Conservation (phyloP, 2,797 vertebrate species). For the Microctenopoma stevenorrisi region DNA sequence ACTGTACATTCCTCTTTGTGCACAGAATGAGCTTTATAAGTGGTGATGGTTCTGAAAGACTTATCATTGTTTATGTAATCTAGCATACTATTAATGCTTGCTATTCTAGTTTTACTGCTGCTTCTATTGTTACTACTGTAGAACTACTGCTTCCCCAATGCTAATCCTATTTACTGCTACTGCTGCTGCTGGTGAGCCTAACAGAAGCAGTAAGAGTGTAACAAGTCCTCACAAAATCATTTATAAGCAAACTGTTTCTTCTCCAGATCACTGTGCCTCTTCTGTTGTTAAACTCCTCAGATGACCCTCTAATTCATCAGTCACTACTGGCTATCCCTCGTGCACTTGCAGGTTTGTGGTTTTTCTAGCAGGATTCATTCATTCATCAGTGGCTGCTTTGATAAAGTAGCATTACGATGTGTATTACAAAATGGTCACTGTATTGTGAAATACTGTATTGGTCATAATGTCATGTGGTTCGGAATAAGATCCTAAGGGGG, state of each 20-base stretch:
- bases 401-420: neutral
- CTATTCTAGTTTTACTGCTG: neutral
- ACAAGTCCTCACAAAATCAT: neutral
- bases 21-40: too few species aligned
- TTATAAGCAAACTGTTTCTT: conserved; percentile 2
- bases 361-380: neutral
- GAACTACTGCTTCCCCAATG: neutral
- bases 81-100: too few species aligned
- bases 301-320: conserved; percentile 93
- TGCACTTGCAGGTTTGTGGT: conserved; percentile 88
- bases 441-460: neutral
- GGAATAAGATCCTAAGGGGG: neutral
- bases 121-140: neutral
- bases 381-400: neutral
- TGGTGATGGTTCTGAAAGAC: too few species aligned
- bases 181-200: neutral
- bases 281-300: conserved; percentile 92
- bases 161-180: too few species aligned
- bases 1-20: too few species aligned
- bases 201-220: neutral
- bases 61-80: too few species aligned
- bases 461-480: neutral
- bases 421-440: neutral
- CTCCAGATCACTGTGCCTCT: conserved; percentile 93
- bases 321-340: conserved; percentile 93